A percentile compares a stretch with the other conserved stretches of the same genome.
phyloP scores from a whole-genome alignment of 2,797 vertebrate genomes.

The Lateolabrax maculatus region DNA sequence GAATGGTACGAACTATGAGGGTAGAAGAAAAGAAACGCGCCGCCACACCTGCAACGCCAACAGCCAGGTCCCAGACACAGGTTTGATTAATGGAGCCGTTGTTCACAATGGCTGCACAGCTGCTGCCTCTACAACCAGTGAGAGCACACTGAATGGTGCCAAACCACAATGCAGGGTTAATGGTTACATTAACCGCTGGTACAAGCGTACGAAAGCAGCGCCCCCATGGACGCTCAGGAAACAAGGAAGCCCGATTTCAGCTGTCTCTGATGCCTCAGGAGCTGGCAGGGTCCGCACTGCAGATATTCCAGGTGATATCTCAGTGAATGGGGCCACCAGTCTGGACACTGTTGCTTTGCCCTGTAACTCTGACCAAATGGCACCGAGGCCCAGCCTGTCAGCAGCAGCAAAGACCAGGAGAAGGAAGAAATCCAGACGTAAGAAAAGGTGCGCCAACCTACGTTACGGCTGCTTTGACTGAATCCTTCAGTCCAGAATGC shows the following conservation, averaged over 20 bases:
- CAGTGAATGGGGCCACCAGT: conserved; percentile 10
- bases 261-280: background rate
- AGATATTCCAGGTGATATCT: background rate
- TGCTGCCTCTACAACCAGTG: conserved; percentile 13
- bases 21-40: conserved; percentile 4
- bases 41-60: conserved; percentile 39
- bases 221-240: background rate
- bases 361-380: conserved; percentile 5
- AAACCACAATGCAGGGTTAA: conserved; percentile 32
- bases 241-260: background rate
- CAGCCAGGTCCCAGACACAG: background rate
- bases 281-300: background rate
- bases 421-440: conserved; percentile 7
- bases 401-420: conserved; percentile 25
- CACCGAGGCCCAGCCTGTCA: background rate
- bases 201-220: background rate
- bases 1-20: conserved; percentile 5
- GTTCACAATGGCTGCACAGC: background rate
- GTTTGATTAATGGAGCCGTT: conserved; percentile 38
- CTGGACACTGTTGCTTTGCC: background rate
- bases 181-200: conserved; percentile 32
- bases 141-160: conserved; percentile 1
- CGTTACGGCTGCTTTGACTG: conserved; percentile 10
- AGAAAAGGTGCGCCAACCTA: conserved; percentile 42
- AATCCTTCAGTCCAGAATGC: background rate